Evolutionary conservation across 2,888 invertebrate genomes (phyloP), one percentile per base, ranked within the genome.

Genomic region (Sisyra terminalis): DNA sequence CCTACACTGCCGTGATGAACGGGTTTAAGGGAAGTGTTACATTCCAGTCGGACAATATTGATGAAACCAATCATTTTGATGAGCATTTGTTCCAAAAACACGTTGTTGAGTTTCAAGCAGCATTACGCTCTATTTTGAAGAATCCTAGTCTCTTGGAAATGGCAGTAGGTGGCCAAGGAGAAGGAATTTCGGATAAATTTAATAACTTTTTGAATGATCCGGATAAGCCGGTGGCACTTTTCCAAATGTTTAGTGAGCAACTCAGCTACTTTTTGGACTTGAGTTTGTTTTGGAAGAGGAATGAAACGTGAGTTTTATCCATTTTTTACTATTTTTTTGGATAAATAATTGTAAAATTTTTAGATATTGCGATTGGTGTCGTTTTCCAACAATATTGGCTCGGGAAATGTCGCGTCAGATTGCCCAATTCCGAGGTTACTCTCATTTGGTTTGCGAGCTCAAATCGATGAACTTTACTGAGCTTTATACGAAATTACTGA

Each of bases 351-450:
- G 29, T 29, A 29, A 29, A 36, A 24, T 10, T 46, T 47, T 39
- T 40, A 70, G 70, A 42, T 57, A 62, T 24, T 72, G 71, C 49
- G 50, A 55, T 0, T 55, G 63, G 29, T 73, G 72, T 51, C 65
- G 67, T 0, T 60, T 64, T 17, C 50, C 65, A 37, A 69, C 69
- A 45, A 61, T 64, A 2, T 64, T 70, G 59, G 56, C 71, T 38
- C 69, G 71, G 47, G 70, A 73, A 47, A 51, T 72, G 13, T 70
- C 68, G 52, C 59, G 71, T 2, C 73, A 73, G 50, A 55, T 73
- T 9, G 63, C 63, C 46, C 67, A 69, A 51, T 69, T 69, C 50
- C 63, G 63, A 40, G 66, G 67, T 44, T 73, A 73, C 48, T 65
- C 68, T 42, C 57, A 55, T 4, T 54, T 73, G 10, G 51, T 73